A percentile compares a stretch with the other conserved stretches of the same genome.
Conservation (phyloP, 2,797 vertebrate genomes). For the Hypotaenidia philippensis region DNA sequence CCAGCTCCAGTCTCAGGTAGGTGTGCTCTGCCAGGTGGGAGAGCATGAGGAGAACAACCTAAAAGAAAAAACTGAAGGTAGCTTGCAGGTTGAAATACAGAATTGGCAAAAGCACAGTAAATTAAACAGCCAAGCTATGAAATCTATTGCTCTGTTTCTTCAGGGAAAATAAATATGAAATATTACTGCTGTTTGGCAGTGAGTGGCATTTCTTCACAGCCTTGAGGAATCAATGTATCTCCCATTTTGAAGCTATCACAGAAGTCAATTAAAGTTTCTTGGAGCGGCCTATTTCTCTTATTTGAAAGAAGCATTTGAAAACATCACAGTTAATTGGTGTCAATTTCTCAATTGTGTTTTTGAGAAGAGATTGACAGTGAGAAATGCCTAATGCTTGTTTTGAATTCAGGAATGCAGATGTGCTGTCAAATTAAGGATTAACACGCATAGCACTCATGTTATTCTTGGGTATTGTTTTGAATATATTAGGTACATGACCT, state of each 20-base stretch:
- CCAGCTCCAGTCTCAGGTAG: not conserved
- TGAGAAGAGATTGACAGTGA: slow-evolving; percentile 62
- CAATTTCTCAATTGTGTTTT: slow-evolving; percentile 46
- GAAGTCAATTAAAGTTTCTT: slow-evolving; percentile 45
- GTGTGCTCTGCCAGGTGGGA: not conserved
- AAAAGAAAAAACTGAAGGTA: not conserved
- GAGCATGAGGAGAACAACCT: not conserved
- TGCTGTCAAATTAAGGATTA: slow-evolving; percentile 68
- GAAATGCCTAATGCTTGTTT: slow-evolving; percentile 47
- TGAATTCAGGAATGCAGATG: slow-evolving; percentile 64
- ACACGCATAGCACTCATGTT: not conserved
- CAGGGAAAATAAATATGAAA: not conserved
- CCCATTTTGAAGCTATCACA: not conserved
- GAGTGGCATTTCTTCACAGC: not conserved
- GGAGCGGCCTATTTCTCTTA: slow-evolving; percentile 8
- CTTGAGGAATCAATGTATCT: not conserved
- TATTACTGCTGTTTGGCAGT: not conserved
- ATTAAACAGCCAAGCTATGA: not conserved
- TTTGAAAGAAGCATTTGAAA: slow-evolving; percentile 67
- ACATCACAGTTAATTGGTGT: slow-evolving; percentile 61
- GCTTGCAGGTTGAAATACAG: not conserved
- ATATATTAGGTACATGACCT: slow-evolving; percentile 59
- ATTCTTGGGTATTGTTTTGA: slow-evolving; percentile 37
- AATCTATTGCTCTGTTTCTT: not conserved
- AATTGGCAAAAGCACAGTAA: not conserved